phyloP scores from a whole-genome alignment of 2,113 vertebrate genomes.

The Anarhynchus alexandrinus region DNA sequence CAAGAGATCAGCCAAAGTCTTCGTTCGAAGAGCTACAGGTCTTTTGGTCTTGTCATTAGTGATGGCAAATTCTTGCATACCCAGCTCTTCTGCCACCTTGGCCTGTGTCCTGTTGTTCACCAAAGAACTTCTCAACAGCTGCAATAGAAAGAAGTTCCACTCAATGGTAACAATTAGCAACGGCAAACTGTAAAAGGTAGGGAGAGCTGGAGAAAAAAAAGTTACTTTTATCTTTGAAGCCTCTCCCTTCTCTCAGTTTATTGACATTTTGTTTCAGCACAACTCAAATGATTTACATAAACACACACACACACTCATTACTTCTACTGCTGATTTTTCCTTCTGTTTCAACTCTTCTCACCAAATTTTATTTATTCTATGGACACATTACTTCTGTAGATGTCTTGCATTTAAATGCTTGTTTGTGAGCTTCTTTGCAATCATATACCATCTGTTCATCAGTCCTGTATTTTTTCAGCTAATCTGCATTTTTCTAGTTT shows the following conservation, averaged over 20 bases:
- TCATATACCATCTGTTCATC: neutral
- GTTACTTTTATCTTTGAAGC: neutral
- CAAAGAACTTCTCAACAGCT: constrained; percentile 94
- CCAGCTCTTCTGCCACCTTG: constrained; percentile 96
- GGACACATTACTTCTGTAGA: neutral
- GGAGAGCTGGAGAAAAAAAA: neutral
- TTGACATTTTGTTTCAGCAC: neutral
- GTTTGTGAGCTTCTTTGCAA: neutral
- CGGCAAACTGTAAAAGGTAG: neutral
- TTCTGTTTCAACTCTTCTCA: neutral
- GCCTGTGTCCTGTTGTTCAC: constrained; percentile 98
- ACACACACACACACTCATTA: neutral
- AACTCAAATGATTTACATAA: neutral
- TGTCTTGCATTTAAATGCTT: neutral
- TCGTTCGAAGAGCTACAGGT: constrained; percentile 91
- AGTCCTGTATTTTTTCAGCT: neutral
- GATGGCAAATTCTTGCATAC: constrained; percentile 98
- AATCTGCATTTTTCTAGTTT: neutral
- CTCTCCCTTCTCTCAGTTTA: neutral
- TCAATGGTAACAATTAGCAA: neutral
- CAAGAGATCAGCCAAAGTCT: constrained; percentile 93
- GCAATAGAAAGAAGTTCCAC: neutral
- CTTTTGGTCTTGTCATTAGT: constrained; percentile 98
- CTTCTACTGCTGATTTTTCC: neutral
- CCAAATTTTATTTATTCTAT: neutral